Base-by-base conservation (phyloP, 1,140 invertebrate genomes). In the Tenebrio molitor region DNA sequence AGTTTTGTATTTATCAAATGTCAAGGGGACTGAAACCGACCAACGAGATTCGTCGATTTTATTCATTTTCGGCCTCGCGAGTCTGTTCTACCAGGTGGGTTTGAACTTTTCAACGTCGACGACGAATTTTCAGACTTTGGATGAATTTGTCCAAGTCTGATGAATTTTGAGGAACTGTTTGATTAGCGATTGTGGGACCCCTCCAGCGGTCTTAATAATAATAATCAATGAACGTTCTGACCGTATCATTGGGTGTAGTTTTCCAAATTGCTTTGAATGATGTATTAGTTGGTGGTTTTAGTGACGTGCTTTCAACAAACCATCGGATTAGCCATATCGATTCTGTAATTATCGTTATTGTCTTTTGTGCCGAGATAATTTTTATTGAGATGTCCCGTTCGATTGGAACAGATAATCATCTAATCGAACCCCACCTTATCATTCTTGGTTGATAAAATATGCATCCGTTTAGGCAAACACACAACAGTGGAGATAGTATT, bases 1-100 rank as follows among this genome's bases (percentile, higher is more conserved):
- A 65, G 62, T 65, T 65, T 25, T 65, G 62, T 65, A 65, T 65
- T 65, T 65, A 65, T 65, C 34, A 65, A 65, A 65, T 65, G 62
- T 65, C 62, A 65, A 65, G 62, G 62, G 39, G n/a, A 65, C 12
- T 64, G 50, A 21, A 58, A 29, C 21, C 19, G 21, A 17, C 6
- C 36, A 33, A 33, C 36, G n/a, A 12, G 36, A 39, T 39, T 39
- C 36, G 12, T 15, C 12, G 1, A 7, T 46, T 46, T 53, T 12
- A 15, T 2, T 53, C 19, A 29, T 8, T 53, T 53, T 53, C n/a
- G 46, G 46, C 46, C 44, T 46, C 44, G 44, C 1, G 4, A 10
- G 10, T 33, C 29, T 4, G 29, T 33, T 10, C 29, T 10, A 33
- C 29, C 10, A 5, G 29, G 29, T 39, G 2, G 36, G 12, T 12